Conservation (phyloP, 2,113 vertebrate genomes). For the Eulemur rufifrons region DNA sequence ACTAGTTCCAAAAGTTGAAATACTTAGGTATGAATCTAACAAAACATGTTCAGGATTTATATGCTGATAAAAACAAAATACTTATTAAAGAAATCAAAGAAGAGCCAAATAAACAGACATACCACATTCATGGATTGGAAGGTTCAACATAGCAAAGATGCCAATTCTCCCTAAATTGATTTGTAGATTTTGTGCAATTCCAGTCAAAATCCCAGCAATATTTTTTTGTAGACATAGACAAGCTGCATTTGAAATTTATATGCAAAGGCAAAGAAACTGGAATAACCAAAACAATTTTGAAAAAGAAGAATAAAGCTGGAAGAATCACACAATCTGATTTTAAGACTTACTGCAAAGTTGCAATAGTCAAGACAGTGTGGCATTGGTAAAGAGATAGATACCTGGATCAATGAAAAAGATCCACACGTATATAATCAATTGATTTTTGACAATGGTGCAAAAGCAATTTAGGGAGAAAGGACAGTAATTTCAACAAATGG, state of each 20-base stretch:
- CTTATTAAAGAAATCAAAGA: conserved; percentile 11
- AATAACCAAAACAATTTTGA: not conserved
- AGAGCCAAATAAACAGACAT: not conserved
- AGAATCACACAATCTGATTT: not conserved
- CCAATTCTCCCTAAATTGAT: not conserved
- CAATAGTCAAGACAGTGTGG: not conserved
- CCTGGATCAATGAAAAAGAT: not conserved
- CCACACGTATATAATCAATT: not conserved
- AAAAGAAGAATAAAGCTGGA: not conserved
- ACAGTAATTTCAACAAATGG: not conserved
- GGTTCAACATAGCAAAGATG: not conserved
- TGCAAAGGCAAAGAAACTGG: not conserved
- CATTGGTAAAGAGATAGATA: not conserved
- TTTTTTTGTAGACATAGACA: not conserved
- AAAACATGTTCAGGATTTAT: not conserved
- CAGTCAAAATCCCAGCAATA: not conserved
- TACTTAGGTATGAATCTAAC: not conserved
- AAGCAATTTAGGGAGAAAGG: not conserved
- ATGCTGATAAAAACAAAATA: not conserved
- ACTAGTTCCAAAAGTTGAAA: not conserved
- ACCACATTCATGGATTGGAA: not conserved
- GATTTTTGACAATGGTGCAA: conserved; percentile 1
- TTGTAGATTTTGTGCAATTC: not conserved
- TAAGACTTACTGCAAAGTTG: not conserved
- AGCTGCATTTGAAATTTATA: not conserved